phyloP scores from a whole-genome alignment of 2,113 vertebrate species.

The Engystomops pustulosus region DNA sequence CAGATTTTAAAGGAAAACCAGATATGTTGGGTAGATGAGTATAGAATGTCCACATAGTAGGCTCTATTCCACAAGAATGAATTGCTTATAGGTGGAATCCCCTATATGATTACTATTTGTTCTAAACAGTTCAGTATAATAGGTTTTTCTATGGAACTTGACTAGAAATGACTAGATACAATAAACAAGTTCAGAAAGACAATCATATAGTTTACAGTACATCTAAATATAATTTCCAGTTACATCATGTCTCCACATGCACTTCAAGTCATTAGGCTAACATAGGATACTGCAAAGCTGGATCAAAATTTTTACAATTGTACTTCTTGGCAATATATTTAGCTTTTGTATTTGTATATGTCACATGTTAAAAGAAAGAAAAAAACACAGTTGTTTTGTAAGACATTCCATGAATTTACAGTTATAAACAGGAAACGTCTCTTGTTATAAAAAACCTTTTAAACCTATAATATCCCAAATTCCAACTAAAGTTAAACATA shows the following conservation, averaged over 20 bases:
- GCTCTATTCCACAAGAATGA: neutral
- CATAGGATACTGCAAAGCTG: neutral
- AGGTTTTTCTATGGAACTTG: too few relatives aligned
- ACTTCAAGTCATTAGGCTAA: neutral
- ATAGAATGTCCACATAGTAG: neutral
- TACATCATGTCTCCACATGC: neutral
- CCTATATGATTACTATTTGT: too few relatives aligned
- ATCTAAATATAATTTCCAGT: neutral
- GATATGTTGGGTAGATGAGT: neutral
- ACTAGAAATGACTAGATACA: too few relatives aligned
- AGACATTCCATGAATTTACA: too few relatives aligned
- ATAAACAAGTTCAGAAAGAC: too few relatives aligned
- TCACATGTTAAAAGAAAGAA: too few relatives aligned
- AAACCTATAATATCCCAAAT: neutral
- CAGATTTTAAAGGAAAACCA: neutral
- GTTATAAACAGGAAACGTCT: too few relatives aligned
- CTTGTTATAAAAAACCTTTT: neutral
- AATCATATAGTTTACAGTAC: neutral
- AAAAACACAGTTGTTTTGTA: too few relatives aligned
- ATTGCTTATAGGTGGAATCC: too few relatives aligned
- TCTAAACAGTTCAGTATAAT: too few relatives aligned
- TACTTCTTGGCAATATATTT: neutral
- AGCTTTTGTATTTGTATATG: too few relatives aligned
- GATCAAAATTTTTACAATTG: neutral
- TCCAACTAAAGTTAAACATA: conserved; percentile 53